These are phyloP conservation scores for Adela reaumurella DNA, from an alignment of 2,888 invertebrate species.

Conservation along the genomic window DNA sequence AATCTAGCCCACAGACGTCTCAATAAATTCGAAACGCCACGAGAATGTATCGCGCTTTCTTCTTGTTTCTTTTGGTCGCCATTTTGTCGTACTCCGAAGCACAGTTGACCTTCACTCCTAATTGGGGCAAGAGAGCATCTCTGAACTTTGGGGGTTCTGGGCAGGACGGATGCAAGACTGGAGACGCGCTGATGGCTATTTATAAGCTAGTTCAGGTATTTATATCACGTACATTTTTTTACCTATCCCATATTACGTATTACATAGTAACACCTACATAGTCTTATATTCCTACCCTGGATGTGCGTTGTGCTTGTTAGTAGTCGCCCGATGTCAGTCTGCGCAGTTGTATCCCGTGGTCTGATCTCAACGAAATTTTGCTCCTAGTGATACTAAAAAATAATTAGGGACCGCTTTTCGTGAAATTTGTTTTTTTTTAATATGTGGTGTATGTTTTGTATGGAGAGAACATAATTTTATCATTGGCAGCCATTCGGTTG, in stretches of 20 bases:
- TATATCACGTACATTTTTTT: constrained; percentile 1
- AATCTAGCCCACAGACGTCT: background rate
- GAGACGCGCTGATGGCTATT: constrained; percentile 52
- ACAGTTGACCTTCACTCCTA: constrained; percentile 55
- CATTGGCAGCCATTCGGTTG: too few relatives aligned
- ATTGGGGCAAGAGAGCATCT: constrained; percentile 49
- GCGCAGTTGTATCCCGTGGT: too few relatives aligned
- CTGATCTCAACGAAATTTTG: too few relatives aligned
- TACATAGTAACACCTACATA: too few relatives aligned
- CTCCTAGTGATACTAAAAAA: too few relatives aligned
- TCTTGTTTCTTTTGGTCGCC: constrained; percentile 15
- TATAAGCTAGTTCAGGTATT: constrained; percentile 58
- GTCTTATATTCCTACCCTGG: too few relatives aligned
- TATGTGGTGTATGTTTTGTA: too few relatives aligned
- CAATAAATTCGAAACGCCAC: background rate
- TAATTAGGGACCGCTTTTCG: too few relatives aligned
- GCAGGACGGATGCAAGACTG: constrained; percentile 41
- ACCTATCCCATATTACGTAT: constrained; percentile 2
- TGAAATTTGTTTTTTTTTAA: too few relatives aligned
- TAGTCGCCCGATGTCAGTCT: too few relatives aligned
- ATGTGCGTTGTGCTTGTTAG: too few relatives aligned
- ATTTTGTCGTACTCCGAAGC: constrained; percentile 24
- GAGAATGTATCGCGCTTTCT: constrained; percentile 21
- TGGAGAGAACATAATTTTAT: too few relatives aligned
- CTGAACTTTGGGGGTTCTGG: constrained; percentile 6